These are phyloP conservation scores for Stenopsyche tienmushanensis DNA, from an alignment of 1,140 invertebrate species.

Conservation along the genomic window DNA sequence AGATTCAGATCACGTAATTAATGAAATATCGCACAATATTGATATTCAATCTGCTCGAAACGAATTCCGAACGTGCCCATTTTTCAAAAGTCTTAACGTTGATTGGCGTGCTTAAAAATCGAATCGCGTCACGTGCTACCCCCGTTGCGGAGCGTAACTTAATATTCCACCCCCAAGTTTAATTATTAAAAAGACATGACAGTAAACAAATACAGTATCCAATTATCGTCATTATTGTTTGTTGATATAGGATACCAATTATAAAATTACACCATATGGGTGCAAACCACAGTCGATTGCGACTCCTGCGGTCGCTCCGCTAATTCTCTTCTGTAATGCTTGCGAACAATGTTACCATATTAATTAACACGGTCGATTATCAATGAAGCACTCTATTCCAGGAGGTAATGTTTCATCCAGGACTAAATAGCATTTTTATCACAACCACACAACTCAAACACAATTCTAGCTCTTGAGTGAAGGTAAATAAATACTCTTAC, in stretches of 20 bases:
- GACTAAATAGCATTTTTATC: too few species aligned
- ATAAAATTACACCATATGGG: constrained; percentile 17
- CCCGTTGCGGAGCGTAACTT: too few species aligned
- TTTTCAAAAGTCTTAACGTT: constrained; percentile 10
- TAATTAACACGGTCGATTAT: neutral
- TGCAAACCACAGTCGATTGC: constrained; percentile 1
- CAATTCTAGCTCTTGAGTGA: too few species aligned
- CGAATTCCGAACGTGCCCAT: constrained; percentile 15
- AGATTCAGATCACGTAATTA: constrained; percentile 12
- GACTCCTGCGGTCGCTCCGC: neutral
- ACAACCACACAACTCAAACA: too few species aligned
- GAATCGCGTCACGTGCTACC: constrained; percentile 8
- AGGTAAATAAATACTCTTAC: too few species aligned
- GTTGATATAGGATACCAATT: too few species aligned
- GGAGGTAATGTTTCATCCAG: too few species aligned
- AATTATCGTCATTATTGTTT: too few species aligned
- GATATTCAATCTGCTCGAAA: constrained; percentile 19
- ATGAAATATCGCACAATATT: constrained; percentile 6
- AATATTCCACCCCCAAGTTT: too few species aligned
- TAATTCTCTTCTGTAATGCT: neutral
- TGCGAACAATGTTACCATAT: neutral
- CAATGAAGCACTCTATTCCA: neutral
- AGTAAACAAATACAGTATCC: too few species aligned
- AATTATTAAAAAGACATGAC: too few species aligned
- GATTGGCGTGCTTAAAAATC: neutral